phyloP scores from a whole-genome alignment of 2,888 invertebrate species.

The Tenthredo distinguenda region DNA sequence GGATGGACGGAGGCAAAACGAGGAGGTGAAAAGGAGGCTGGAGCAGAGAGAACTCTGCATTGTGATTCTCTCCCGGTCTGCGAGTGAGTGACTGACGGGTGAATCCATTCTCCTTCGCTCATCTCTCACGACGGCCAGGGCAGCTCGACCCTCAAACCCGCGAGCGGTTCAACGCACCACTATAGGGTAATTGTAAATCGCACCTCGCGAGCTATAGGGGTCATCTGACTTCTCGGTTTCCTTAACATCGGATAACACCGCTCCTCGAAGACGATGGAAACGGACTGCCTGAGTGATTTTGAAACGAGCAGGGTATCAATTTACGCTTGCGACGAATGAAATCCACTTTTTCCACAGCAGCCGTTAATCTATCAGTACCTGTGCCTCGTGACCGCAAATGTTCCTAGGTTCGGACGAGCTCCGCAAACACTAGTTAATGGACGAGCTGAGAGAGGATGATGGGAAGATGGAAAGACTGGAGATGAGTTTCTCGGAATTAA shows the following conservation, averaged over 20 bases:
- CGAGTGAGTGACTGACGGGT: conserved; percentile 77
- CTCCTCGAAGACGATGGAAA: not conserved
- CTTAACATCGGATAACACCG: not conserved
- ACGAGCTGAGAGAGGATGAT: conserved; percentile 30
- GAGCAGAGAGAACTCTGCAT: conserved; percentile 66
- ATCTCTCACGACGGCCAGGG: conserved; percentile 55
- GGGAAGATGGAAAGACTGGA: conserved; percentile 41
- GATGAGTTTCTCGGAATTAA: conserved; percentile 48
- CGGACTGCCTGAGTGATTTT: not conserved
- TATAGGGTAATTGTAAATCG: conserved; percentile 41
- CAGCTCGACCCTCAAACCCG: conserved; percentile 23
- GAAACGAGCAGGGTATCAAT: not conserved
- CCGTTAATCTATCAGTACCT: not conserved
- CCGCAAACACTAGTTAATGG: conserved; percentile 58
- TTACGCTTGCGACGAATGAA: not conserved
- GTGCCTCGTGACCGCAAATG: conserved; percentile 9
- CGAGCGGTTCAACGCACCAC: conserved; percentile 44
- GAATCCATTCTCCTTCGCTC: conserved; percentile 71
- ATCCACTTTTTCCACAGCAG: not conserved
- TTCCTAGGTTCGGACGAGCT: conserved; percentile 45
- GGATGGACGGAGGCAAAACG: conserved; percentile 59
- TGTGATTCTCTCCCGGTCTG: conserved; percentile 75
- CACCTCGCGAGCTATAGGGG: not conserved
- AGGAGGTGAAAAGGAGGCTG: conserved; percentile 48
- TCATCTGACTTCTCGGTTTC: conserved; percentile 27